These are phyloP conservation scores for Biston stratarius DNA, from an alignment of 2,888 invertebrate species.

Conservation along the genomic window DNA sequence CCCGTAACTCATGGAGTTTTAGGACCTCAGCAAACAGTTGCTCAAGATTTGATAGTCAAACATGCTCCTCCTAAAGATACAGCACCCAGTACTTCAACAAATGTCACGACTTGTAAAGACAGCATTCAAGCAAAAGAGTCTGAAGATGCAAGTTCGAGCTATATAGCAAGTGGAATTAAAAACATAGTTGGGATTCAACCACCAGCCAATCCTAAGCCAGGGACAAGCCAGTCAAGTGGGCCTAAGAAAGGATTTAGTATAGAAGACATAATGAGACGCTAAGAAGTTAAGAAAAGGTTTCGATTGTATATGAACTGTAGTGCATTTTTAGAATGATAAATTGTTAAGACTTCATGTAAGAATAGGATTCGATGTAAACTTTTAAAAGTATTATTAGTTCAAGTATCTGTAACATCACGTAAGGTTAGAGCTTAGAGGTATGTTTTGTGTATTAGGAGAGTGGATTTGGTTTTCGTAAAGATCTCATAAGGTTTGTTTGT, in stretches of 20 bases:
- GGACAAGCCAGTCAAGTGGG: conserved; percentile 86
- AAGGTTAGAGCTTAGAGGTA: conserved; percentile 76
- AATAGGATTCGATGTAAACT: conserved; percentile 49
- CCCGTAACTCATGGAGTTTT: conserved; percentile 72
- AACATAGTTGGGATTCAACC: conserved; percentile 84
- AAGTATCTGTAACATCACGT: conserved; percentile 63
- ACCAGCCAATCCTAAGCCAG: conserved; percentile 78
- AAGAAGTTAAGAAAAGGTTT: conserved; percentile 83
- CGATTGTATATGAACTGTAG: conserved; percentile 19
- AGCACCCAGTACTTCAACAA: conserved; percentile 71
- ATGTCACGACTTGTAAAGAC: conserved; percentile 72
- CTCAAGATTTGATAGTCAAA: conserved; percentile 84
- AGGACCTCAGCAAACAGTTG: conserved; percentile 82
- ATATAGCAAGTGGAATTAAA: conserved; percentile 80
- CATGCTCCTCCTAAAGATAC: conserved; percentile 83
- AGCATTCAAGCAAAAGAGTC: conserved; percentile 61
- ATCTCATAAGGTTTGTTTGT: conserved; percentile 86
- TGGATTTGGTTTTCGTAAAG: conserved; percentile 86
- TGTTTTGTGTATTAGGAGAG: conserved; percentile 76
- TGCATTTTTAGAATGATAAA: conserved; percentile 25
- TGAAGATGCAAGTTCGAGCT: conserved; percentile 68
- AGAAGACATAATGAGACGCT: conserved; percentile 96
- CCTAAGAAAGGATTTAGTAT: conserved; percentile 95
- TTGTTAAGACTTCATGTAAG: conserved; percentile 28
- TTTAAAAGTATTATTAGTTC: conserved; percentile 81